Percentiles rank a stretch among this genome's conserved stretches.
phyloP scores from a whole-genome alignment of 2,888 invertebrate genomes.

The Listrodromus nycthemerus region DNA sequence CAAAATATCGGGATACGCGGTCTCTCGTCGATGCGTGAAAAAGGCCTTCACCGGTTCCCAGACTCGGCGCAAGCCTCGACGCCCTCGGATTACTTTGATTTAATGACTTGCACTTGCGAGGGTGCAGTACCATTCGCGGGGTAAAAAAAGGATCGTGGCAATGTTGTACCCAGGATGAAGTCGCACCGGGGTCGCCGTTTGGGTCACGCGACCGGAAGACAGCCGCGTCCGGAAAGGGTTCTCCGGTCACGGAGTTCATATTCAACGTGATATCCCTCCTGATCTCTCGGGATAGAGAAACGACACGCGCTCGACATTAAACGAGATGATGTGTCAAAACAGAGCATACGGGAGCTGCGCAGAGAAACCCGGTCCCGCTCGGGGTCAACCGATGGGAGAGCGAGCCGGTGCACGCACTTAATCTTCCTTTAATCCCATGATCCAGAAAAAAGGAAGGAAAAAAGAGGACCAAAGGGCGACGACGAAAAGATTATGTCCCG shows the following conservation, averaged over 20 bases:
- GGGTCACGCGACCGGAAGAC: constrained; percentile 53
- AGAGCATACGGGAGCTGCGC: constrained; percentile 55
- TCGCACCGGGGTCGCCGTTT: background rate
- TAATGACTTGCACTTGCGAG: constrained; percentile 1
- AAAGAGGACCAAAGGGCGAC: constrained; percentile 38
- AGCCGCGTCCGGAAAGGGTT: constrained; percentile 53
- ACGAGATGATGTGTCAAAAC: constrained; percentile 74
- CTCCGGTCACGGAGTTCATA: constrained; percentile 12
- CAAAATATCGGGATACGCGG: background rate
- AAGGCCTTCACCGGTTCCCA: background rate
- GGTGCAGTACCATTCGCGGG: background rate
- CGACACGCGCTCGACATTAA: constrained; percentile 80
- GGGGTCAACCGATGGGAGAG: constrained; percentile 44
- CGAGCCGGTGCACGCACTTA: constrained; percentile 63
- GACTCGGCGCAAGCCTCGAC: constrained; percentile 6
- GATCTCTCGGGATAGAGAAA: constrained; percentile 73
- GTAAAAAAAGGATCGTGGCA: background rate
- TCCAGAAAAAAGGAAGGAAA: constrained; percentile 49
- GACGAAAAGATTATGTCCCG: constrained; percentile 62
- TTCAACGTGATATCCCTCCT: constrained; percentile 23
- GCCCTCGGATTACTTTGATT: constrained; percentile 41
- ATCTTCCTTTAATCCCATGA: constrained; percentile 66
- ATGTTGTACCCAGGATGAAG: background rate
- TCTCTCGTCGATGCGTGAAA: background rate
- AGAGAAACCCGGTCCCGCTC: constrained; percentile 15